These are phyloP conservation scores for Malthinus seriepunctatus DNA, from an alignment of 2,888 invertebrate genomes.

Conservation along the genomic window DNA sequence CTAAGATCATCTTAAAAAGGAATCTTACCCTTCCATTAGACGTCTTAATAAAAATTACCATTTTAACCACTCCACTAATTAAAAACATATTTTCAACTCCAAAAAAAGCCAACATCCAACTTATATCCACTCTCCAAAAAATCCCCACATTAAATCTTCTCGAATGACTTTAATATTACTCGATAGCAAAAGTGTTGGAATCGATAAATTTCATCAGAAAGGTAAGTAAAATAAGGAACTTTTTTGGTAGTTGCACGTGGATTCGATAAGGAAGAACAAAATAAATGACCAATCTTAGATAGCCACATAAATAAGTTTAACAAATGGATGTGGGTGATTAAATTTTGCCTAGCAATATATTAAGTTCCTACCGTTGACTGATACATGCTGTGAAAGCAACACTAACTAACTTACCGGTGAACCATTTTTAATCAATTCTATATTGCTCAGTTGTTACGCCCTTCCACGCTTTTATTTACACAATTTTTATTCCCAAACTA, in stretches of 20 bases:
- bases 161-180: neutral
- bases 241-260: conserved; percentile 34
- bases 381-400: conserved; percentile 3
- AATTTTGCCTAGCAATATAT: conserved; percentile 14
- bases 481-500: too few relatives aligned
- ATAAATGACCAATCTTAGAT: conserved; percentile 37
- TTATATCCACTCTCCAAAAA: neutral
- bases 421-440: conserved; percentile 11
- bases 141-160: conserved; percentile 2
- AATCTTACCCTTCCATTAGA: conserved; percentile 15
- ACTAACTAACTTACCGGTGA: conserved; percentile 3
- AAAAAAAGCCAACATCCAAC: too few relatives aligned
- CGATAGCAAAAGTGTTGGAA: conserved; percentile 33
- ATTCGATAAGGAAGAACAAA: conserved; percentile 39
- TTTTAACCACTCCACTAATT: too few relatives aligned
- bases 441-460: neutral
- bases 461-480: too few relatives aligned
- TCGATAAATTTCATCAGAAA: conserved; percentile 39
- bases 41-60: conserved; percentile 3
- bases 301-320: conserved; percentile 38
- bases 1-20: conserved; percentile 39
- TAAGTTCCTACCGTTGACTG: neutral
- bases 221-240: conserved; percentile 39
- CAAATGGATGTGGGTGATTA: conserved; percentile 32
- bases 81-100: too few relatives aligned